phyloP scores from a whole-genome alignment of 1,140 invertebrate species.

The Vanessa tameamea region DNA sequence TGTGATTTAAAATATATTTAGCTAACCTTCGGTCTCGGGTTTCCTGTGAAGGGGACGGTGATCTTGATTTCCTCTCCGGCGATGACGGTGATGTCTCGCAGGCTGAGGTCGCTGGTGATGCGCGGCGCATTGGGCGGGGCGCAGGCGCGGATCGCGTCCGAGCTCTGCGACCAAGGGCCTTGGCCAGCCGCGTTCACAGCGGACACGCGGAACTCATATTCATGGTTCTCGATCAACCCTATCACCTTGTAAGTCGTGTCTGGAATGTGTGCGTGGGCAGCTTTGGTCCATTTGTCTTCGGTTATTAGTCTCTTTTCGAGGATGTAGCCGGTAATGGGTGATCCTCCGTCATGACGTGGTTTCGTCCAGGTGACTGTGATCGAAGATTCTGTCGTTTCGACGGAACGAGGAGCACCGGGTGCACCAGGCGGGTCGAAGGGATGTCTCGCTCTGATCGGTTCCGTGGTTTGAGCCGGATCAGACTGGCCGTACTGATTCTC shows the following conservation, averaged over 20 bases:
- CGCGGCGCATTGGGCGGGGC: slow-evolving; percentile 93
- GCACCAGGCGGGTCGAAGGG: slow-evolving; percentile 96
- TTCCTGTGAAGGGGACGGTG: slow-evolving; percentile 94
- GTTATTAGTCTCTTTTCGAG: slow-evolving; percentile 95
- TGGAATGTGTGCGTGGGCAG: slow-evolving; percentile 89
- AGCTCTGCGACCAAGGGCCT: slow-evolving; percentile 94
- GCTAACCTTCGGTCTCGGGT: slow-evolving; percentile 90
- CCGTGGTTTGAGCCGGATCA: slow-evolving; percentile 92
- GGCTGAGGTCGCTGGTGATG: slow-evolving; percentile 95
- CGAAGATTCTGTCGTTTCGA: slow-evolving; percentile 95
- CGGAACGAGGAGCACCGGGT: slow-evolving; percentile 91
- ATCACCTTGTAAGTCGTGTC: slow-evolving; percentile 91
- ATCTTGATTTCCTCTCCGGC: slow-evolving; percentile 98
- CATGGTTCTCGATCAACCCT: slow-evolving; percentile 95
- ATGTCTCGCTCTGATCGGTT: slow-evolving; percentile 96
- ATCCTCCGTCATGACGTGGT: slow-evolving; percentile 95
- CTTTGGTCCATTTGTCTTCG: slow-evolving; percentile 95
- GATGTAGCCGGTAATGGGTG: slow-evolving; percentile 94
- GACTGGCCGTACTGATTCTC: slow-evolving; percentile 98
- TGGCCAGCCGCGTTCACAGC: slow-evolving; percentile 98
- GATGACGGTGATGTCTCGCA: slow-evolving; percentile 96
- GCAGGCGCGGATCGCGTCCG: slow-evolving; percentile 93
- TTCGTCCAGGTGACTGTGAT: slow-evolving; percentile 97
- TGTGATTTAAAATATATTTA: slow-evolving; percentile 18
- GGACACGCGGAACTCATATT: slow-evolving; percentile 98